Evolutionary conservation across 2,888 invertebrate genomes (phyloP), one percentile per base, ranked within the genome.

Genomic region (Diabrotica balteata): DNA sequence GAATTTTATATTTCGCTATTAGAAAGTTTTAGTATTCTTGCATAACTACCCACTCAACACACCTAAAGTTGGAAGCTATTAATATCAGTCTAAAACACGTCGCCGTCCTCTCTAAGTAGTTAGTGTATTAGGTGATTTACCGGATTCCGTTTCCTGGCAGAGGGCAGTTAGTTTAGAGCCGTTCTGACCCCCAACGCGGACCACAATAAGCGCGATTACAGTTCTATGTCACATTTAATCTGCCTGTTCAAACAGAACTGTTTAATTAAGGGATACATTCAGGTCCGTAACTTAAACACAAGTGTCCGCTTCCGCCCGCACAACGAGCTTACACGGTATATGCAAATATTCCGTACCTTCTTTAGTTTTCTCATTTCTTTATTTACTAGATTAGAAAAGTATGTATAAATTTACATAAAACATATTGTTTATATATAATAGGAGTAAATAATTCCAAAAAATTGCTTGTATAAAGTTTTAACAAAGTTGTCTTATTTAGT

Each of bases 191-290:
- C 69, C 62, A 57, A 67, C 67, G 73, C 75, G 79, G 79, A 79
- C 83, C 84, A 84, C 84, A 84, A 84, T 84, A 84, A 84, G 84
- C 84, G 79, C 83, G 82, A 84, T 84, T 84, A 84, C 84, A 84
- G 80, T 84, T 84, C 83, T 81, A 79, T 83, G 84, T 84, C 84
- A 84, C 84, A 84, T 84, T 83, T 84, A 84, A 84, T 84, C 84
- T 84, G 82, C 83, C 82, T 83, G 84, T 84, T 84, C 84, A 84
- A 84, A 84, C 83, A 84, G 82, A 80, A 82, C 83, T 84, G 84
- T 84, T 85, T 85, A 84, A 85, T 84, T 85, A 84, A 85, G 82
- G 84, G 84, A 84, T 83, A 81, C 80, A 81, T 82, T 77, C 81
- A 79, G 82, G 78, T 81, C 82, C 80, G 82, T 81, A 84, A 84